A percentile compares a stretch with the other conserved stretches of the same genome.
Conservation (phyloP, 1,140 invertebrate species). For the Lepidostoma basale region DNA sequence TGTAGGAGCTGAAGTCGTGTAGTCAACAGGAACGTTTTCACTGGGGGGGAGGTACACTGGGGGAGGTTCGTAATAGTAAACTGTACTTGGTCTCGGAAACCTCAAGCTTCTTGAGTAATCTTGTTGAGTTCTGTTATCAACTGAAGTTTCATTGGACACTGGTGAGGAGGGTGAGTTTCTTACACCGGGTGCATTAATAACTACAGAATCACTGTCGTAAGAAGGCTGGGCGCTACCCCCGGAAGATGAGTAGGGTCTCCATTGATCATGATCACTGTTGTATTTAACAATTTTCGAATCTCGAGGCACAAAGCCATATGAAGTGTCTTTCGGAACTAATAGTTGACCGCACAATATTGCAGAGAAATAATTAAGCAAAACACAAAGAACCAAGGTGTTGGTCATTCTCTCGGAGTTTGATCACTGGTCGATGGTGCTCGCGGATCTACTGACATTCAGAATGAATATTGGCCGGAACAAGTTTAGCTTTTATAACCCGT, state of each 20-base stretch:
- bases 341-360: conserved; percentile 11
- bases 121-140: neutral
- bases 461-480: conserved; percentile 16
- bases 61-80: conserved; percentile 36
- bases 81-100: neutral
- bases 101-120: conserved; percentile 27
- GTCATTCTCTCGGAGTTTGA: neutral
- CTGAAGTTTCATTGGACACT: neutral
- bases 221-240: neutral
- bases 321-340: conserved; percentile 26
- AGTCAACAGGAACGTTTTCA: conserved; percentile 24
- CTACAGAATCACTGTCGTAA: conserved; percentile 19
- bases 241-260: conserved; percentile 16
- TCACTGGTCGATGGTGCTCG: neutral
- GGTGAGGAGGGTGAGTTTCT: neutral
- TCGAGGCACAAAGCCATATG: conserved; percentile 31
- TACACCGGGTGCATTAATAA: neutral
- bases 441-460: conserved; percentile 32
- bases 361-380: neutral
- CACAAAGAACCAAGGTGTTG: conserved; percentile 1
- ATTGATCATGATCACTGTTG: conserved; percentile 1
- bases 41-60: conserved; percentile 20
- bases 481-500: conserved; percentile 37
- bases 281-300: conserved; percentile 28
- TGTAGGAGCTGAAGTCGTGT: conserved; percentile 21